Base-by-base conservation (phyloP, 2,113 vertebrate species). In the Cromileptes altivelis region DNA sequence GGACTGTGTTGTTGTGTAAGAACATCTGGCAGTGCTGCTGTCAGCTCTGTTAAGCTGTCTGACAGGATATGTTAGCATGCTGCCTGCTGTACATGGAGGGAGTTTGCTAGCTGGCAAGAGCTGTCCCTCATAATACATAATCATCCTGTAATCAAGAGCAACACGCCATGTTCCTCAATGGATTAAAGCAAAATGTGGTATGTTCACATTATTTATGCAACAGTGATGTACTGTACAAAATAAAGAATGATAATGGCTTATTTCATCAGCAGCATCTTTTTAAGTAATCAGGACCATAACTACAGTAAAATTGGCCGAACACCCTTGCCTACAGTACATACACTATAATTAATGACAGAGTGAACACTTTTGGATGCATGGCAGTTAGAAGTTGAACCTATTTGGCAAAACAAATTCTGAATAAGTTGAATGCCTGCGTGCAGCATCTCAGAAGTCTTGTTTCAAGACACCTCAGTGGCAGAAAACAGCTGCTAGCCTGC, bases 1-100 rank as follows among this genome's bases (percentile, higher is more conserved):
- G 42, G 21, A 53, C 23, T 56, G 69, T 53, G 58, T 57, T 14
- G 42, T 30, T 57, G n/a, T 70, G 50, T 21, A 30, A 58, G 62
- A 73, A 88, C 87, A 86, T 89, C 81, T 91, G 85, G 82, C 63
- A 55, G 78, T 8, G 61, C 63, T 69, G 77, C 78, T 86, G 80
- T 75, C 69, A 61, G 58, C 63, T 78, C 52, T 61, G 19, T 70
- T 80, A 52, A 74, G 55, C 82, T 40, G 45, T 25, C 74, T 61
- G 58, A 75, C 61, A 63, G 64, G 69, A 67, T 40, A 72, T 72
- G 67, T 74, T 64, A 55, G 3, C 65, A 23, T 71, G 12, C 17
- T 23, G 45, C 40, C 70, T 63, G 78, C 56, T 70, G 71, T 25
- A 77, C 76, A 71, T 72, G 70, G 12, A 17, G 42, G 33, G 27